phyloP scores from a whole-genome alignment of 2,797 vertebrate species.

The Clarias fuscus region DNA sequence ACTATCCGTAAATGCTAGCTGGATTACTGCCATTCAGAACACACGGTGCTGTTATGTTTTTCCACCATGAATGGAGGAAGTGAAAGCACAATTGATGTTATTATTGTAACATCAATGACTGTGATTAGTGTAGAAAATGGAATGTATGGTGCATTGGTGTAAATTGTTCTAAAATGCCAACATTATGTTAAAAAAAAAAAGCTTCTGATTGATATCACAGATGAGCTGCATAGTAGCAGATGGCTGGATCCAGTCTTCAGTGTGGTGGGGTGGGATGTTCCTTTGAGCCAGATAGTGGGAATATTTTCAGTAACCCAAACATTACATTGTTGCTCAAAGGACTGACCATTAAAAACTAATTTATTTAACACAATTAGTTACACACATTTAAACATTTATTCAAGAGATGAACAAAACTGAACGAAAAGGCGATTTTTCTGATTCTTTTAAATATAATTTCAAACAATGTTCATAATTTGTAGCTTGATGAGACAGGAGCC shows the following conservation, averaged over 20 bases:
- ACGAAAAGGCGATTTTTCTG: neutral
- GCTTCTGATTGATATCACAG: conserved; percentile 45
- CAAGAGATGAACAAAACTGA: neutral
- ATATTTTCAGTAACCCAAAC: conserved; percentile 12
- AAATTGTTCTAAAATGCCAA: conserved; percentile 47
- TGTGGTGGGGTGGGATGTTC: neutral
- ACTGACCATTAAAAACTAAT: neutral
- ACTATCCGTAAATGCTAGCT: conserved; percentile 8
- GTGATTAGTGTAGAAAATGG: conserved; percentile 46
- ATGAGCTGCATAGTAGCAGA: conserved; percentile 43
- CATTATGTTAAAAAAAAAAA: conserved; percentile 42
- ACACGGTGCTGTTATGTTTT: conserved; percentile 29
- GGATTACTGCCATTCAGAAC: conserved; percentile 36
- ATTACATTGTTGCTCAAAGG: neutral
- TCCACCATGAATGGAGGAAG: conserved; percentile 30
- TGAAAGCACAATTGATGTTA: conserved; percentile 37
- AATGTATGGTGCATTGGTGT: conserved; percentile 36
- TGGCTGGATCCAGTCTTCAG: conserved; percentile 36
- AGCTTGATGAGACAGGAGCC: conserved; percentile 3
- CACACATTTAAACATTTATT: neutral
- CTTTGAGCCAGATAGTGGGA: conserved; percentile 19
- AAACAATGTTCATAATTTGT: neutral
- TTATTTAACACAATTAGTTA: neutral
- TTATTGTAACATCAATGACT: conserved; percentile 39
- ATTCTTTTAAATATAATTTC: neutral